A percentile compares a stretch with the other conserved stretches of the same genome.
These are phyloP conservation scores for Scaptomyza montana DNA, from an alignment of 1,140 invertebrate species.

Conservation along the genomic window DNA sequence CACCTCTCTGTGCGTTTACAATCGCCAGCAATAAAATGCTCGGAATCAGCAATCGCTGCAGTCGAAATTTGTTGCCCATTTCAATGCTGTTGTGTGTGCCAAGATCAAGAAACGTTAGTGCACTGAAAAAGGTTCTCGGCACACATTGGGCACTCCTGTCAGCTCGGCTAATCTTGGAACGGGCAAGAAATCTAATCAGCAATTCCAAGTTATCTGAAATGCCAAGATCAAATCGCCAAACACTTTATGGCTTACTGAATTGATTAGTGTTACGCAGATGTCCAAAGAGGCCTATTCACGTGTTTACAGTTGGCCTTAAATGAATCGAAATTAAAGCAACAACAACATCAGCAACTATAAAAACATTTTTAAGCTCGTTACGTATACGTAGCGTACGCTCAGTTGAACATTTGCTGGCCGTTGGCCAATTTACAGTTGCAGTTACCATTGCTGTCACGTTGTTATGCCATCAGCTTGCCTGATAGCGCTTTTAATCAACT, in stretches of 20 bases:
- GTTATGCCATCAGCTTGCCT: slow-evolving; percentile 36
- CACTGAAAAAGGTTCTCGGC: slow-evolving; percentile 43
- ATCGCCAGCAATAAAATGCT: slow-evolving; percentile 16
- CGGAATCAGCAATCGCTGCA: slow-evolving; percentile 17
- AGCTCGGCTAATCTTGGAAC: slow-evolving; percentile 30
- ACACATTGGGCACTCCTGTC: not conserved
- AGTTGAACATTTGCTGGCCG: not conserved
- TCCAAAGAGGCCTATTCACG: slow-evolving; percentile 27
- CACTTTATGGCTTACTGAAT: not conserved
- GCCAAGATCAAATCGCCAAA: slow-evolving; percentile 51
- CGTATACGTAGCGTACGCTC: slow-evolving; percentile 34
- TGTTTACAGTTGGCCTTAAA: slow-evolving; percentile 9
- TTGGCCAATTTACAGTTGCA: not conserved
- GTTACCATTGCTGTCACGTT: not conserved
- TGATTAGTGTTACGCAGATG: slow-evolving; percentile 51
- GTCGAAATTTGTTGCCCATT: slow-evolving; percentile 35
- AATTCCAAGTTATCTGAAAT: slow-evolving; percentile 46
- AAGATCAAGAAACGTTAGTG: slow-evolving; percentile 41
- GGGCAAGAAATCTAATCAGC: slow-evolving; percentile 65
- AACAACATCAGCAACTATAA: not conserved
- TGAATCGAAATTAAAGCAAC: not conserved
- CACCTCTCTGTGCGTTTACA: slow-evolving; percentile 10
- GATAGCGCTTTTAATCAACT: slow-evolving; percentile 49
- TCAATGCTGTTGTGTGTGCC: not conserved
- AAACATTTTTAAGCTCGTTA: slow-evolving; percentile 28